These are phyloP conservation scores for Petrophora chlorosata DNA, from an alignment of 2,888 invertebrate species.

Conservation along the genomic window DNA sequence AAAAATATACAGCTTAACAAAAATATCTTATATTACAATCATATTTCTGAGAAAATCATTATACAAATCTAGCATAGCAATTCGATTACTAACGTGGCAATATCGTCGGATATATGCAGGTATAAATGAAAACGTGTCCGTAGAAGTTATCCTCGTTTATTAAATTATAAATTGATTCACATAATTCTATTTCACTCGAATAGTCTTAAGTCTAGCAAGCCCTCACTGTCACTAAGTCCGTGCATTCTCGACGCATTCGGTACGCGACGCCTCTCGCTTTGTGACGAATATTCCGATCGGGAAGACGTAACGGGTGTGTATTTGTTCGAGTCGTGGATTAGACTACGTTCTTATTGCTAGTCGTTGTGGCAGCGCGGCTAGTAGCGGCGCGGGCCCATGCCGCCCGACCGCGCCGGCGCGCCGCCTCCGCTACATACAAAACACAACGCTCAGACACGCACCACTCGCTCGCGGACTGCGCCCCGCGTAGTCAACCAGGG, in stretches of 20 bases:
- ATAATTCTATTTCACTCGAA: slow-evolving; percentile 47
- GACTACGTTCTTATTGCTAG: slow-evolving; percentile 42
- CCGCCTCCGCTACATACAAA: slow-evolving; percentile 64
- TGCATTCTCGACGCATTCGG: slow-evolving; percentile 17
- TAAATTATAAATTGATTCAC: slow-evolving; percentile 58
- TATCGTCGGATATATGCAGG: slow-evolving; percentile 37
- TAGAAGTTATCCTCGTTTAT: slow-evolving; percentile 57
- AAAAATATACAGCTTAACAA: slow-evolving; percentile 56
- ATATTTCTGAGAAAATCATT: slow-evolving; percentile 36
- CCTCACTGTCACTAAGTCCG: slow-evolving; percentile 3
- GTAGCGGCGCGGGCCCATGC: slow-evolving; percentile 75
- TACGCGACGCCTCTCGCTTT: slow-evolving; percentile 35
- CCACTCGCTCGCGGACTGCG: slow-evolving; percentile 23
- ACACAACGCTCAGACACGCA: slow-evolving; percentile 40
- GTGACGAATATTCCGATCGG: slow-evolving; percentile 37
- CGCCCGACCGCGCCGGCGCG: slow-evolving; percentile 62
- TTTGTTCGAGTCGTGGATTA: slow-evolving; percentile 44
- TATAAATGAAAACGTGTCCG: slow-evolving; percentile 60
- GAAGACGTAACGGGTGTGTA: slow-evolving; percentile 30
- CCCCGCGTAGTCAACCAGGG: slow-evolving; percentile 30
- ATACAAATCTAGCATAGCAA: slow-evolving; percentile 39
- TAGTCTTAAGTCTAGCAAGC: slow-evolving; percentile 32
- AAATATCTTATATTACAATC: slow-evolving; percentile 50
- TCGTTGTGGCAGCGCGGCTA: slow-evolving; percentile 45
- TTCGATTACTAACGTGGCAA: slow-evolving; percentile 1